Base-by-base conservation (phyloP, 2,797 vertebrate genomes). In the Masticophis lateralis region DNA sequence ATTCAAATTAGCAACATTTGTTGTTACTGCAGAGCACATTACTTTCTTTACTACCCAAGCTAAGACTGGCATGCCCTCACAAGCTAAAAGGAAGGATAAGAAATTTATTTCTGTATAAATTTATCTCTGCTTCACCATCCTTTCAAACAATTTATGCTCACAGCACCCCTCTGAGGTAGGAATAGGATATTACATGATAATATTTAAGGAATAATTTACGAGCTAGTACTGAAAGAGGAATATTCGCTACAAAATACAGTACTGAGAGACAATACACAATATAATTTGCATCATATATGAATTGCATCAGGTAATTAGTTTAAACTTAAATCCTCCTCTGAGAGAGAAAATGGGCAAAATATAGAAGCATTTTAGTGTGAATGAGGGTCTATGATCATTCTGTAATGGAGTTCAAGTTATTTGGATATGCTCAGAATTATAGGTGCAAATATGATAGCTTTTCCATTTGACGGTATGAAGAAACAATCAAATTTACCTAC, bases 121-220 rank as follows among this genome's bases (percentile, higher is more conserved):
- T 20, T 32, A 61, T 83, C 22, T 32, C 28, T 47, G 79, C 63
- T 91, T 93, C 66, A 86, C 51, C 32, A 56, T 27, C 12, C 16
- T 93, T 93, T 63, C 69, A 88, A 88, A 88, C 86, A 88, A 79
- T 93, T 74, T 88, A 60, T 89, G 91, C 69, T 89, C 13, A 51
- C 43, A 93, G 87, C 90, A 87, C 93, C 93, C 90, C 90, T 66
- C 22, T 91, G 93, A 93, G 90, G 94, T 91, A 93, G 89, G 86
- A 93, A 66, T 5, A 9, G 43, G 87, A 63, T 89, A 93, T 60
- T 91, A 51, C 93, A 93, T 57, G 32, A n/a, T 12, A 66, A 12
- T 43, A 27, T 8, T 86, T 53, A 86, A 88, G 11, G 8, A 43
- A 55, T 89, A 43, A 28, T 87, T 47, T 37, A 37, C 37, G 7